Conservation (phyloP, 2,113 vertebrate genomes). For the Sciurus niger region DNA sequence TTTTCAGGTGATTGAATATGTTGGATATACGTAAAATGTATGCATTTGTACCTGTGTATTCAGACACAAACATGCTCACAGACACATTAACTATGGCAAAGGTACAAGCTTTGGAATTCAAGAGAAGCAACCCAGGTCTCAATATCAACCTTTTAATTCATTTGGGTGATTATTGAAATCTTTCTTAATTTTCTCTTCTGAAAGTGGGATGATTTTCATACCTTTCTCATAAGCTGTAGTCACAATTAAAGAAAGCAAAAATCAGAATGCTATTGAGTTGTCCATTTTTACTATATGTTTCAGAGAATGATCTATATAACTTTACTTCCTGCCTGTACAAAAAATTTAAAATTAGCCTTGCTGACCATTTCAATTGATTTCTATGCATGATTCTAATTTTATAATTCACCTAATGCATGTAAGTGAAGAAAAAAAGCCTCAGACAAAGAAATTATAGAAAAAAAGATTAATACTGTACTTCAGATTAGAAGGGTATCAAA, state of each 20-base stretch:
- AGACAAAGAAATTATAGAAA: conserved; percentile 31
- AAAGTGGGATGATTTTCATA: background rate
- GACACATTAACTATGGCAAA: background rate
- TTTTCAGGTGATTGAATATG: background rate
- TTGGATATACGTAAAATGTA: background rate
- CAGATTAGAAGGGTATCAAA: conserved; percentile 38
- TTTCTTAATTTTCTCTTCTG: background rate
- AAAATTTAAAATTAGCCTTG: background rate
- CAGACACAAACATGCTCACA: background rate
- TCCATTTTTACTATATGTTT: background rate
- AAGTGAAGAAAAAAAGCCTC: background rate
- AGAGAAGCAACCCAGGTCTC: background rate
- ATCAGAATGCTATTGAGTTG: conserved; percentile 42
- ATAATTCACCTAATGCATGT: conserved; percentile 49
- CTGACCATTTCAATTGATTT: conserved; percentile 66
- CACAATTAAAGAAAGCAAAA: conserved; percentile 53
- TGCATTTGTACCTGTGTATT: background rate
- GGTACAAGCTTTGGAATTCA: background rate
- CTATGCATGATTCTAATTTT: conserved; percentile 57
- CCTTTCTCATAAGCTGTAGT: background rate
- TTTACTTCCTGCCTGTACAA: background rate
- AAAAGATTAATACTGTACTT: conserved; percentile 28
- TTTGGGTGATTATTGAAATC: background rate
- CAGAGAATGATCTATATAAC: background rate
- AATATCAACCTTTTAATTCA: background rate